phyloP scores from a whole-genome alignment of 2,888 invertebrate species.

The Sarcophaga rosellei region DNA sequence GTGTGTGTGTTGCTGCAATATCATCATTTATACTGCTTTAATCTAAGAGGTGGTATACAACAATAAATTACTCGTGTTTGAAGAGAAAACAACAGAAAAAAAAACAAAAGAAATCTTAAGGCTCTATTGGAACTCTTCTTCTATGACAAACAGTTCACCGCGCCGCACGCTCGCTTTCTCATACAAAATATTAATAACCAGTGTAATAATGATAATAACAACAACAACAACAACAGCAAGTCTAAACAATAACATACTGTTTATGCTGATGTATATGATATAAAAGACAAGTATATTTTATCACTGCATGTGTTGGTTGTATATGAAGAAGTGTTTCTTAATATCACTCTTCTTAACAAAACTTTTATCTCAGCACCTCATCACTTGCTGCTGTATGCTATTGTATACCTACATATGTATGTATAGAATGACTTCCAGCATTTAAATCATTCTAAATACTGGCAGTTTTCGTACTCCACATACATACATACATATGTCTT shows the following conservation, averaged over 20 bases:
- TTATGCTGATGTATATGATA: background rate
- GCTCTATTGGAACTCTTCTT: conserved; percentile 11
- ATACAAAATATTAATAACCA: background rate
- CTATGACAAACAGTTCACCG: no score
- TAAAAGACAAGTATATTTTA: conserved; percentile 38
- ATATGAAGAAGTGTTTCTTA: conserved; percentile 38
- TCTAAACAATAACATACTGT: conserved; percentile 23
- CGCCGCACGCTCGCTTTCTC: no score
- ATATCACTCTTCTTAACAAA: background rate
- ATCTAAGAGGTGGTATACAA: conserved; percentile 5
- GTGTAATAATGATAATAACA: background rate
- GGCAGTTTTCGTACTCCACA: no score
- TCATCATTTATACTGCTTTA: conserved; percentile 26
- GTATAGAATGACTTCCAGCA: no score
- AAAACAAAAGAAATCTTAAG: conserved; percentile 23
- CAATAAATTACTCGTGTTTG: conserved; percentile 1
- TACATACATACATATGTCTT: no score
- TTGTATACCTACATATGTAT: no score
- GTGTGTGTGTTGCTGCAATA: background rate
- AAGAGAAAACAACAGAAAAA: background rate
- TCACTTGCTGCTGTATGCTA: no score
- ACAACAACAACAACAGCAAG: conserved; percentile 1
- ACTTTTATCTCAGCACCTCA: no score
- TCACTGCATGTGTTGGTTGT: conserved; percentile 21
- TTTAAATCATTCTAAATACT: no score